Conservation (phyloP, 1,140 invertebrate species). For the Tigriopus japonicus region DNA sequence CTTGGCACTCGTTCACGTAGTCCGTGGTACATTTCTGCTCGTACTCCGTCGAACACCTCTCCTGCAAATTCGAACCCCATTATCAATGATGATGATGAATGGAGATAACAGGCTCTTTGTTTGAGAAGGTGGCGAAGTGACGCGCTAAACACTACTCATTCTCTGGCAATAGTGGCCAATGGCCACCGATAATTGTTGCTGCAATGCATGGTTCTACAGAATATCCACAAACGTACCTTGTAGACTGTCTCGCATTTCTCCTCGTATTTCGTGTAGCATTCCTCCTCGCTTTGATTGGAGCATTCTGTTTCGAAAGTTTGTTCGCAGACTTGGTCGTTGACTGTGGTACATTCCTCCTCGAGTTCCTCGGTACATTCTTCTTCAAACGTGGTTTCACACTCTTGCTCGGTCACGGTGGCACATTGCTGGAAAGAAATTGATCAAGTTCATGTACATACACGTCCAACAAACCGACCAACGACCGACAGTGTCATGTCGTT, state of each 20-base stretch:
- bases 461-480: too few species aligned
- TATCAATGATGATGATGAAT: too few species aligned
- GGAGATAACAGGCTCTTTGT: too few species aligned
- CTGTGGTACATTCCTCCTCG: not conserved
- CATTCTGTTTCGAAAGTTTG: constrained; percentile 8
- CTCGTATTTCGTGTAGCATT: constrained; percentile 8
- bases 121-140: too few species aligned
- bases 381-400: constrained; percentile 9
- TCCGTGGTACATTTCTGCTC: constrained; percentile 10
- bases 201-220: too few species aligned
- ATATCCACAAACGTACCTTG: too few species aligned
- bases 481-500: not conserved
- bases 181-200: too few species aligned
- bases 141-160: too few species aligned
- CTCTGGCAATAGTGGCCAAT: too few species aligned
- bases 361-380: not conserved
- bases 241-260: constrained; percentile 9
- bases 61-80: not conserved
- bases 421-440: not conserved
- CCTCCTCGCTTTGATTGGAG: not conserved
- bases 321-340: constrained; percentile 4
- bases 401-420: constrained; percentile 10
- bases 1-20: constrained; percentile 7
- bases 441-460: not conserved
- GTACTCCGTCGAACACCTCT: constrained; percentile 10